Evolutionary conservation across 2,888 invertebrate species (phyloP).

Genomic region (Digitonthophagus gazella): DNA sequence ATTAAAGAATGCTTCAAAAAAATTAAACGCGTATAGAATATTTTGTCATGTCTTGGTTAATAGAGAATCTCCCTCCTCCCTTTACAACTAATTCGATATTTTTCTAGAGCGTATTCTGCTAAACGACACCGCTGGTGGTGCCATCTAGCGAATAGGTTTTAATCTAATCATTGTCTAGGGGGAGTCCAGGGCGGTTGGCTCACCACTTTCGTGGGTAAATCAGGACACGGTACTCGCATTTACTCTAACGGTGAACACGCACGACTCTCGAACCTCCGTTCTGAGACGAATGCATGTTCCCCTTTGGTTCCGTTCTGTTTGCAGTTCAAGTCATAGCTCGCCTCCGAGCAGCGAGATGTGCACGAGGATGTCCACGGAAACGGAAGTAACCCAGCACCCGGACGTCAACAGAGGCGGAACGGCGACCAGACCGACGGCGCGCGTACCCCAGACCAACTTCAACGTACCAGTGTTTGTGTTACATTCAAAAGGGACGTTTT

Average conservation of each 20-base stretch:
- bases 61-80: too few relatives aligned
- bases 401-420: constrained; percentile 20
- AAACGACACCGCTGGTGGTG: background rate
- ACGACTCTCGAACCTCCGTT: background rate
- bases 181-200: background rate
- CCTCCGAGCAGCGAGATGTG: constrained; percentile 47
- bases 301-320: constrained; percentile 4
- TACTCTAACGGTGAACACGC: background rate
- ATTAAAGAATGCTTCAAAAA: too few relatives aligned
- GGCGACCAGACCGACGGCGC: constrained; percentile 11
- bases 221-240: background rate
- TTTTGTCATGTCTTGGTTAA: too few relatives aligned
- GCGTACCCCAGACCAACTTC: constrained; percentile 45
- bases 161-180: background rate
- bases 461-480: constrained; percentile 86
- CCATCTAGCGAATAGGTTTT: background rate
- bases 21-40: too few relatives aligned
- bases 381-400: constrained; percentile 33
- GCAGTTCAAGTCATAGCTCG: constrained; percentile 46
- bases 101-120: background rate
- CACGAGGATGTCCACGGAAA: constrained; percentile 44
- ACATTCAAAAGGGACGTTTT: constrained; percentile 84
- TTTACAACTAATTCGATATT: background rate
- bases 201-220: background rate
- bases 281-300: constrained; percentile 8